phyloP scores from a whole-genome alignment of 2,888 invertebrate genomes.

The Pandemis corylana region DNA sequence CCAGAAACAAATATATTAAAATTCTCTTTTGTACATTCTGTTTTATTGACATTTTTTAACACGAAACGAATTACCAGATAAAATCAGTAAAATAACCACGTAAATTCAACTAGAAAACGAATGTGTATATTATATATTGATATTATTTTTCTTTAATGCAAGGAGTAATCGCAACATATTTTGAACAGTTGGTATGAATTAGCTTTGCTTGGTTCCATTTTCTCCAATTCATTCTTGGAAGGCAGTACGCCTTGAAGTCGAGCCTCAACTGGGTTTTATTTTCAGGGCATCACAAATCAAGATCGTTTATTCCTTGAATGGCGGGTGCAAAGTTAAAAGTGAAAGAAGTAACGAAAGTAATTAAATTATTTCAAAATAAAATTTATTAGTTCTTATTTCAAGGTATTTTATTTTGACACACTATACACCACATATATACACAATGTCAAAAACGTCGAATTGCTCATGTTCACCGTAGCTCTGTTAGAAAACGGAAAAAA shows the following conservation, averaged over 20 bases:
- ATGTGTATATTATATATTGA: no score
- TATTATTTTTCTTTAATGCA: not conserved
- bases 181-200: not conserved
- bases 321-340: constrained; percentile 78
- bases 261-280: constrained; percentile 67
- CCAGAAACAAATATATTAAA: constrained; percentile 78
- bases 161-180: not conserved
- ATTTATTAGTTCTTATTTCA: constrained; percentile 75
- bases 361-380: constrained; percentile 83
- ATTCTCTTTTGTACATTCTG: constrained; percentile 71
- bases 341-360: constrained; percentile 79
- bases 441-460: constrained; percentile 41
- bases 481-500: constrained; percentile 87
- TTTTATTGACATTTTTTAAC: constrained; percentile 54
- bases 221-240: not conserved
- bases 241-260: not conserved
- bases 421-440: constrained; percentile 38
- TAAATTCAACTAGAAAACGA: not conserved
- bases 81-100: not conserved
- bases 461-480: constrained; percentile 41
- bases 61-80: not conserved
- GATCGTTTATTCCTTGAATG: constrained; percentile 68
- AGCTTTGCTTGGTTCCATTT: constrained; percentile 18
- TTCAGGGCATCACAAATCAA: constrained; percentile 74
- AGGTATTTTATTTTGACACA: constrained; percentile 74